Evolutionary conservation across 2,888 invertebrate genomes (phyloP), one percentile per base, ranked within the genome.

Genomic region (Lasioglossum vierecki): DNA sequence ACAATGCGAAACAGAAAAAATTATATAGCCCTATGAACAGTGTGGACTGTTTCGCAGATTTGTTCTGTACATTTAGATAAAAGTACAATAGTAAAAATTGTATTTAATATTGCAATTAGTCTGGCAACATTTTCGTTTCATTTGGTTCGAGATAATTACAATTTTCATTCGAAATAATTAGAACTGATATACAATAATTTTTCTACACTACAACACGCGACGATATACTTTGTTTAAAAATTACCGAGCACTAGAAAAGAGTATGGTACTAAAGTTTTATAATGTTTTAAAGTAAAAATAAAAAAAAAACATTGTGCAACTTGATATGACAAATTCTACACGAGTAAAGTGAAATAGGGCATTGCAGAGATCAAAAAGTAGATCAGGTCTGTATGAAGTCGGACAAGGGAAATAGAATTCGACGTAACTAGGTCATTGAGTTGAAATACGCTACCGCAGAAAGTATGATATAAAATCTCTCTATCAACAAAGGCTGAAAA

Each of bases 361-460:
- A 22, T 22, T 74, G 22, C 35, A 35, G 46, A 53, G 35, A 11
- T 15, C 4, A 49, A 35, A 49, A 35, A 74, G 73, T 35, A 49
- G 73, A 74, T 5, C 53, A n/a, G 5, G 3, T 35, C 39, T n/a
- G 53, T 49, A n/a, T 35, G n/a, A n/a, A 39, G n/a, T 13, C n/a
- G 53, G 73, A 53, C 53, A 53, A 74, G 22, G 53, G 13, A 49
- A 53, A 35, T 53, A 68, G 68, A 68, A 68, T 68, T 39, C 11
- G 35, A 68, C 68, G 68, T 68, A 68, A 39, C 39, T 41, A 15
- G 70, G n/a, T 26, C 70, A 70, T 35, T 39, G 44, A n/a, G 41
- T 41, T 39, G 68, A 68, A 68, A 68, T 68, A 39, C 68, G 35
- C 39, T 39, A 35, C 8, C 22, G 9, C 4, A 4, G 9, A 18